Evolutionary conservation across 2,113 vertebrate species (phyloP), one percentile per base, ranked within the genome.

Genomic region (Microcebus jonahi): DNA sequence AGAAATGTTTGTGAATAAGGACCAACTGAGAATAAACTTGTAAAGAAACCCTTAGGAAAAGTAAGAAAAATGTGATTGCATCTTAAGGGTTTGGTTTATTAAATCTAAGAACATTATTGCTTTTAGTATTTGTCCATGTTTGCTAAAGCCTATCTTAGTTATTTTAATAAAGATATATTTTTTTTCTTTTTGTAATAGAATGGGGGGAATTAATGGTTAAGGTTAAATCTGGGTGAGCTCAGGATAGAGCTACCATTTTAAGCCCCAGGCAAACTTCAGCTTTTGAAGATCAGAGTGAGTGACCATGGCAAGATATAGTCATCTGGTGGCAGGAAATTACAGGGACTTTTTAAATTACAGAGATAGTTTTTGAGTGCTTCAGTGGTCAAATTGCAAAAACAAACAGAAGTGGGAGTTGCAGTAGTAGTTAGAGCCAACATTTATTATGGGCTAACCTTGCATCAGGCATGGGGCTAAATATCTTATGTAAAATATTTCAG

Each of bases 281-380:
- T 94, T 97, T 97, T 96, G 97, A 96, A 96, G 94, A 94, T 73
- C 80, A 85, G 57, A 67, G 4, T 76, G 42, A 91, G 61, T 90
- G 70, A 89, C 48, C 39, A 31, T 1, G 61, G 89, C 36, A 83
- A 95, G 86, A 85, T 70, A 50, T 13, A 85, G 21, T 88, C 12
- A 63, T 89, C 63, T 95, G 61, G 79, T 79, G 87, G 68, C 94
- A 90, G 96, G 93, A 97, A 97, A 97, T 97, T 93, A 73, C 87
- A 92, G 68, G 53, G 48, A 68, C n/a, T 87, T 94, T 95, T 50
- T 68, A 81, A 96, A 97, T 95, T 83, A 75, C 61, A 90, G 67
- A 86, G 91, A 89, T 39, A 80, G 8, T n/a, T 83, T 89, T 61
- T 53, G 6, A 27, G 71, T 70, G 31, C 48, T 73, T 93, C 18